Evolutionary conservation across 2,797 vertebrate genomes (phyloP).

Genomic region (Oreonectes daqikongensis): DNA sequence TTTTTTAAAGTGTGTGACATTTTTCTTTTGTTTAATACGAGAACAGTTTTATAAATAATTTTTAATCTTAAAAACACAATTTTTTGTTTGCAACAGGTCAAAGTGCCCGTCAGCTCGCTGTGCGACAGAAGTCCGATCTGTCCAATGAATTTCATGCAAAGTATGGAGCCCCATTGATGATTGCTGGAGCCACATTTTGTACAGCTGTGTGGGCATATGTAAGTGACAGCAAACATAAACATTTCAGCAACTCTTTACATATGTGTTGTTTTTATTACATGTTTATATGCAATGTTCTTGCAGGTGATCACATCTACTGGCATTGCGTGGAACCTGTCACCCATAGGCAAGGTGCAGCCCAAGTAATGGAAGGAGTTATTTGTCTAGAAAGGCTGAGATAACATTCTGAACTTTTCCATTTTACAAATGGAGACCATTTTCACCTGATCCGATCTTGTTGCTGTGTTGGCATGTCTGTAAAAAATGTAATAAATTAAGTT

Average conservation of each 20-base stretch:
- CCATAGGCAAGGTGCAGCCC: slow-evolving; percentile 73
- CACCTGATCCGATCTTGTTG: slow-evolving; percentile 46
- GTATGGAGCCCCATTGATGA: slow-evolving; percentile 68
- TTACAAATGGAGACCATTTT: slow-evolving; percentile 59
- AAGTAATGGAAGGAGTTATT: slow-evolving; percentile 73
- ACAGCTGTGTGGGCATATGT: slow-evolving; percentile 72
- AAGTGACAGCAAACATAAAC: slow-evolving; percentile 60
- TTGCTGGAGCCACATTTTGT: slow-evolving; percentile 69
- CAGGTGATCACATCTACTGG: slow-evolving; percentile 78
- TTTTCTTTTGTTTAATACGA: neutral
- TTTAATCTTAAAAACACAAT: neutral
- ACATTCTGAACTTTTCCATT: slow-evolving; percentile 51
- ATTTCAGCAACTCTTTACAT: neutral
- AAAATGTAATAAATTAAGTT: slow-evolving; percentile 72
- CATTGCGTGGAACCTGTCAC: slow-evolving; percentile 77
- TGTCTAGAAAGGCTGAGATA: slow-evolving; percentile 13
- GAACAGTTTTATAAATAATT: neutral
- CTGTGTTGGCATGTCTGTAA: slow-evolving; percentile 63
- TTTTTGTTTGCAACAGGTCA: slow-evolving; percentile 63
- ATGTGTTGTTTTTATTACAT: neutral
- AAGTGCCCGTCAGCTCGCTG: slow-evolving; percentile 65
- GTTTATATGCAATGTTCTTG: neutral
- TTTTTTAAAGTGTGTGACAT: neutral
- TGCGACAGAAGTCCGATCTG: slow-evolving; percentile 65
- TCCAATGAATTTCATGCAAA: slow-evolving; percentile 69